Evolutionary conservation across 1,140 invertebrate genomes (phyloP).

Genomic region (Amphibalanus amphitrite): DNA sequence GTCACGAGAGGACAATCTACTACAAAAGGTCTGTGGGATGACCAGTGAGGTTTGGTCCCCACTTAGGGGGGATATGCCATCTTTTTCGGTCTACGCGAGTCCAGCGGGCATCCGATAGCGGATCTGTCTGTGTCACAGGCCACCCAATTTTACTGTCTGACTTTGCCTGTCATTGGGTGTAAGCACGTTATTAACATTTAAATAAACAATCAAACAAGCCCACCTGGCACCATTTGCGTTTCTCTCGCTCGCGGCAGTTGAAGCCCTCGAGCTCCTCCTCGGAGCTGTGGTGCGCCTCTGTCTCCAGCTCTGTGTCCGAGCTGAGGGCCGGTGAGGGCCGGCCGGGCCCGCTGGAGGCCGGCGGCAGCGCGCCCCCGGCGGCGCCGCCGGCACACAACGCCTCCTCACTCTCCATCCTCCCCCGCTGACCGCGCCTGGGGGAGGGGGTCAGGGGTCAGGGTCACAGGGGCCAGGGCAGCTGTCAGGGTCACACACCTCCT

Average conservation of each 20-base stretch:
- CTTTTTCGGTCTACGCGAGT: too few relatives aligned
- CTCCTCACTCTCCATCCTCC: neutral
- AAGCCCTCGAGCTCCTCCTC: constrained; percentile 3
- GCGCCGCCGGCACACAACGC: neutral
- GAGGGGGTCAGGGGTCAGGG: neutral
- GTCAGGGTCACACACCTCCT: neutral
- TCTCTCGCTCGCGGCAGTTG: constrained; percentile 3
- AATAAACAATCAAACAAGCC: too few relatives aligned
- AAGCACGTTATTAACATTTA: too few relatives aligned
- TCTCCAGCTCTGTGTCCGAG: neutral
- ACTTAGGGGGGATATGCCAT: too few relatives aligned
- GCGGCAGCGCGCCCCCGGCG: too few relatives aligned
- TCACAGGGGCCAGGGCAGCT: neutral
- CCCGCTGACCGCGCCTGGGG: neutral
- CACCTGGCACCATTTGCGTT: constrained; percentile 1
- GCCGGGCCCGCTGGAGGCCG: neutral
- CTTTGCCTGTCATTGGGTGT: too few relatives aligned
- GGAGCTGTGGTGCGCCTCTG: neutral
- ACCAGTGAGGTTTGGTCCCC: too few relatives aligned
- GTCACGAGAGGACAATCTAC: too few relatives aligned
- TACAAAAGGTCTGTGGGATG: too few relatives aligned
- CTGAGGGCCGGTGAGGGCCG: neutral
- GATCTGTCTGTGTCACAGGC: too few relatives aligned
- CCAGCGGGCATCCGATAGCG: too few relatives aligned
- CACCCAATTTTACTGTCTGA: too few relatives aligned